These are phyloP conservation scores for Scolanthus callimorphus DNA, from an alignment of 92 coral and sea anemone genomes.

Conservation along the genomic window DNA sequence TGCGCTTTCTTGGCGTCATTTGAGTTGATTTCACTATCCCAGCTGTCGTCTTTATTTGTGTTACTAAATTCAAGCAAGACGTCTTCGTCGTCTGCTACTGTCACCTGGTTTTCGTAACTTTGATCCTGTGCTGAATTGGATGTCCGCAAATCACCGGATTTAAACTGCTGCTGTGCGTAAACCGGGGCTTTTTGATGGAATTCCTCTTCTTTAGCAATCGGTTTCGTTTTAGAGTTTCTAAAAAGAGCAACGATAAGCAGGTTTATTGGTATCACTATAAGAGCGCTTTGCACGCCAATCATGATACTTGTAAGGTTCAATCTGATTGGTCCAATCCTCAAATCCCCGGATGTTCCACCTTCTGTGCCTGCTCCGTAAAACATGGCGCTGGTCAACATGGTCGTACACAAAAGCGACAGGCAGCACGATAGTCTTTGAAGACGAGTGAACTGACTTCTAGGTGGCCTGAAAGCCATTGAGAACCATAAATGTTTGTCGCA, in stretches of 20 bases:
- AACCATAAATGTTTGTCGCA: conserved; percentile 78
- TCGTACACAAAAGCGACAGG: conserved; percentile 53
- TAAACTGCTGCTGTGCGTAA: no score
- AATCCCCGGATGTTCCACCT: conserved; percentile 40
- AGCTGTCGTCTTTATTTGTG: no score
- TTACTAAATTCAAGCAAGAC: no score
- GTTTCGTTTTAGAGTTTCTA: conserved; percentile 4
- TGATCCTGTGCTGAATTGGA: no score
- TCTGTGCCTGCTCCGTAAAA: conserved; percentile 66
- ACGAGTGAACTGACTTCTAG: conserved; percentile 69
- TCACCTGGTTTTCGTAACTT: no score
- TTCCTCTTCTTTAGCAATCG: background rate
- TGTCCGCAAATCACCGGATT: no score
- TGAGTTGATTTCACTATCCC: no score
- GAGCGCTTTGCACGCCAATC: conserved; percentile 53
- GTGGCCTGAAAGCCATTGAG: conserved; percentile 57
- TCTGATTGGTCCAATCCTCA: conserved; percentile 58
- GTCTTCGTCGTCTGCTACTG: no score
- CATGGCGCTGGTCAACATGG: conserved; percentile 80
- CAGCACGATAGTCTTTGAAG: conserved; percentile 74
- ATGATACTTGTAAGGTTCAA: conserved; percentile 41
- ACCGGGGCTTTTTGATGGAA: no score
- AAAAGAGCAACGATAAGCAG: conserved; percentile 51
- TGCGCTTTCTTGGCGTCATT: no score
- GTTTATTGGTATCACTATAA: conserved; percentile 62